Base-by-base conservation (phyloP, 2,797 vertebrate genomes). In the Euphonia xanthogaster region DNA sequence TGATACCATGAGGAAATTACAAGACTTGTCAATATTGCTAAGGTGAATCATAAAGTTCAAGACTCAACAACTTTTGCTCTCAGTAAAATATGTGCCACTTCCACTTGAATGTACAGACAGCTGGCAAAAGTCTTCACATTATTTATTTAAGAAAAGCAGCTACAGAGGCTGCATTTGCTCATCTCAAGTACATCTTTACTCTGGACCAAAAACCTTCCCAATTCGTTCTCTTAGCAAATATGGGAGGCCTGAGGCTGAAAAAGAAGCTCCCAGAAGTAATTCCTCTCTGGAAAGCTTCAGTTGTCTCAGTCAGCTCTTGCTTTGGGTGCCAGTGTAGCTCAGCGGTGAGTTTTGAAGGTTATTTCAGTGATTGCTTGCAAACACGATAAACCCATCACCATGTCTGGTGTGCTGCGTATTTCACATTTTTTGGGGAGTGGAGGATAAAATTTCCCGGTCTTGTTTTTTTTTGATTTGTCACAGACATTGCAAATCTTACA, bases 91-190 rank as follows among this genome's bases (percentile, higher is more conserved):
- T 22, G 27, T 57, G 14, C 63, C 22, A 44, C 22, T 93, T 96
- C 30, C 24, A 67, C 60, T 42, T 84, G 30, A 53, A 42, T 37
- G 10, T 89, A 79, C 57, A 79, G 77, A 82, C 50, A 91, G 24
- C 67, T 93, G 72, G 58, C 54, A 89, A 50, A 85, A 88, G 40
- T 71, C 31, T 77, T 91, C 57, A 53, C 12, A 40, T 93, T 65
- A 79, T 88, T 95, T 94, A 72, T 91, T 88, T 51, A 90, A 58
- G 79, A 70, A 84, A 86, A 77, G 22, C 39, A 75, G 17, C 42
- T 82, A 66, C 2, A 10, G 27, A 75, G 15, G 5, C 14, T 80
- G 16, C 14, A 71, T 35, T 85, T 77, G 6, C 66, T 93, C 30
- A 21, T 44, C 19, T 79, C 71, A 71, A 65, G 53, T 71, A 48